Percentiles rank a stretch among this genome's conserved stretches.
Conservation (phyloP, 2,888 invertebrate species). For the Pseudococcus jackbeardsleyi region DNA sequence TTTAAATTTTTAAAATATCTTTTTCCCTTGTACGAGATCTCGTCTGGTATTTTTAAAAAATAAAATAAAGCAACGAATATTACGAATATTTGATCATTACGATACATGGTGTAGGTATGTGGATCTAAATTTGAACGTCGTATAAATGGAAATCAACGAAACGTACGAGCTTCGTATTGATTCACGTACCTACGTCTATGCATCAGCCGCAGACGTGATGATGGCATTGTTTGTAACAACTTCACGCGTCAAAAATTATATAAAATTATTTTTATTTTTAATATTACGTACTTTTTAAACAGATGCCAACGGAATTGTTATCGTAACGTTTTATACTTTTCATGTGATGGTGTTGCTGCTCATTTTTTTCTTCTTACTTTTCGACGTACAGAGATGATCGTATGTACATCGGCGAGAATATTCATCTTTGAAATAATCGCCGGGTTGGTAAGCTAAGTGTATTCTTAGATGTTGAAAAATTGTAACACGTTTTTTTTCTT, state of each 20-base stretch:
- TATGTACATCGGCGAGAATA: background rate
- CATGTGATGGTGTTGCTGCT: background rate
- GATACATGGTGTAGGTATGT: background rate
- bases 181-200: background rate
- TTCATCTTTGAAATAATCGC: background rate
- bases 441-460: background rate
- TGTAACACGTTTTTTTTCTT: background rate
- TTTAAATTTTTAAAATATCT: background rate
- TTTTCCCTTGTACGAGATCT: background rate
- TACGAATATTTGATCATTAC: background rate
- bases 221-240: background rate
- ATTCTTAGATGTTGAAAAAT: slow-evolving; percentile 32
- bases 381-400: background rate
- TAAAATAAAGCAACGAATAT: too few species aligned
- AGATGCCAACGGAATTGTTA: background rate
- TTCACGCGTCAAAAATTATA: background rate
- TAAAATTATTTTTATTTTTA: background rate
- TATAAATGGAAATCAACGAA: background rate
- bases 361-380: background rate
- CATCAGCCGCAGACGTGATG: background rate
- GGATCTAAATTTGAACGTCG: background rate
- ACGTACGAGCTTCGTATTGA: background rate
- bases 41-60: background rate
- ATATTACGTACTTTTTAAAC: background rate
- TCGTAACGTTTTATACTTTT: background rate